These are phyloP conservation scores for Chunga burmeisteri DNA, from an alignment of 2,113 vertebrate genomes.

Conservation along the genomic window DNA sequence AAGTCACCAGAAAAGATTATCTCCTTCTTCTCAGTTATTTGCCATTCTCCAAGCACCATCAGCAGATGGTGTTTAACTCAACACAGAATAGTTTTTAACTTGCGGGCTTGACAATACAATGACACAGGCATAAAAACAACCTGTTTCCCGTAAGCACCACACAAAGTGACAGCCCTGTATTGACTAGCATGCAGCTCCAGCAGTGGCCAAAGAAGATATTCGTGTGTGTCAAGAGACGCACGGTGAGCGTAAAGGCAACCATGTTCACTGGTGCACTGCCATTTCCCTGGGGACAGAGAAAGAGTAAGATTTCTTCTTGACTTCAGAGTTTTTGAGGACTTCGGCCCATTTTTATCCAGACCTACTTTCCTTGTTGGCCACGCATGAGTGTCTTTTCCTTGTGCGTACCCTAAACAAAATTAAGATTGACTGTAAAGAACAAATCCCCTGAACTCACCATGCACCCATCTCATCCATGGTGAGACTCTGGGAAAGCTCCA, in stretches of 20 bases:
- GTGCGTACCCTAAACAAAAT: not conserved
- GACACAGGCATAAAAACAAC: not conserved
- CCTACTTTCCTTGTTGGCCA: not conserved
- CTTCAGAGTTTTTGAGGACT: not conserved
- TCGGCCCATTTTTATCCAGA: not conserved
- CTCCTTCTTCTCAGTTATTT: not conserved
- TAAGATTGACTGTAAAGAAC: not conserved
- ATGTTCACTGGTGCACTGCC: too few species aligned
- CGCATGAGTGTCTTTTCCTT: not conserved
- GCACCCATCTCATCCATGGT: rapidly evolving
- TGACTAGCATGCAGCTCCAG: not conserved
- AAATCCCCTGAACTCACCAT: not conserved
- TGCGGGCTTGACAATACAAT: not conserved
- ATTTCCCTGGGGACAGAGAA: not conserved
- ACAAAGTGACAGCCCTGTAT: not conserved
- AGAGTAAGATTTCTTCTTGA: not conserved
- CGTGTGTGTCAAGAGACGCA: rapidly evolving
- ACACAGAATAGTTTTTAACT: not conserved
- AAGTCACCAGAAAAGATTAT: not conserved
- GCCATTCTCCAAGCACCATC: not conserved
- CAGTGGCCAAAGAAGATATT: not conserved
- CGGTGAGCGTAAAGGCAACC: not conserved
- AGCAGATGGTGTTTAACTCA: not conserved
- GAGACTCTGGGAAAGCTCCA: not conserved
- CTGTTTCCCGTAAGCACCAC: not conserved